A percentile compares a stretch with the other conserved stretches of the same genome.
These are phyloP conservation scores for Cyclargus thomasi DNA, from an alignment of 1,140 invertebrate genomes.

Conservation along the genomic window DNA sequence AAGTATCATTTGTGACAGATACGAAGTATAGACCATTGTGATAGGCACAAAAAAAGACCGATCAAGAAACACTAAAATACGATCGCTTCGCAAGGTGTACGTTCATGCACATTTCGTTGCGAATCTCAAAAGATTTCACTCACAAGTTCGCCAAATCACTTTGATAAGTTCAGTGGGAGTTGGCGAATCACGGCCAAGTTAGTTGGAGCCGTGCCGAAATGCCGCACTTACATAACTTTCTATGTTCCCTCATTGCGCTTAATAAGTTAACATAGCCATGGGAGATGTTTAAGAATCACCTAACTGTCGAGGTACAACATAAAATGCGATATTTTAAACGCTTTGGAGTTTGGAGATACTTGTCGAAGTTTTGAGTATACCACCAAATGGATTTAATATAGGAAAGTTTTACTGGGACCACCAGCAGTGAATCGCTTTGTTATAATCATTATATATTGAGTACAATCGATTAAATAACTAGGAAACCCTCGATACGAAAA, in stretches of 20 bases:
- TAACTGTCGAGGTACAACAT: neutral
- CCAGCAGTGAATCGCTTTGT: no score
- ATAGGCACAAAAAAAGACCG: neutral
- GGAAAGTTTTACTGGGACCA: no score
- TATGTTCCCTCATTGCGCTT: conserved; percentile 43
- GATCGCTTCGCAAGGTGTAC: neutral
- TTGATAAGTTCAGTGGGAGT: conserved; percentile 52
- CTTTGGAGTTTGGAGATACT: no score
- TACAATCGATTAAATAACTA: no score
- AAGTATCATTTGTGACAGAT: no score
- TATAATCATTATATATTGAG: no score
- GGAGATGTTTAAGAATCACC: no score
- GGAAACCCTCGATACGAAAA: no score
- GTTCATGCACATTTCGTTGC: conserved; percentile 20
- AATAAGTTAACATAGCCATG: conserved; percentile 36
- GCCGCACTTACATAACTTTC: conserved; percentile 48
- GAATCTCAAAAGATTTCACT: conserved; percentile 43
- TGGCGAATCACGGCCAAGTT: conserved; percentile 49
- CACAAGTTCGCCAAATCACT: conserved; percentile 63
- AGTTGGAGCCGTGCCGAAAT: conserved; percentile 55
- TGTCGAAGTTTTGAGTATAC: no score
- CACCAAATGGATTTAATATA: no score
- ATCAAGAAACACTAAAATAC: neutral
- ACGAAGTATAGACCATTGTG: no score
- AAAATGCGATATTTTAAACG: no score